Base-by-base conservation (phyloP, 2,888 invertebrate species). In the Ecdyonurus torrentis region DNA sequence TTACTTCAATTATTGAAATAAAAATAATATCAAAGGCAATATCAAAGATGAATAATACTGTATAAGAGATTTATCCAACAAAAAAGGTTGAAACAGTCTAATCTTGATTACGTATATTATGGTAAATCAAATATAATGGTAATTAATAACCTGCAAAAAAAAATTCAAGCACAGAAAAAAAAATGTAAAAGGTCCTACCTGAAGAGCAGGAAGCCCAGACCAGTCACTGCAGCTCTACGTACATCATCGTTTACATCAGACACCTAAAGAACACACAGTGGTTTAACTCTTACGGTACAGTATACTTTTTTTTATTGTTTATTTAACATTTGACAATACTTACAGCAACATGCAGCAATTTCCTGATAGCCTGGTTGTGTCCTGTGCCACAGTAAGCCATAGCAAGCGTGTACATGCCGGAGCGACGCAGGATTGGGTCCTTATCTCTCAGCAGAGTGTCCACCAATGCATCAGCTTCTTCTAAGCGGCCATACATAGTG, bases 181-280 rank as follows among this genome's bases (percentile, higher is more conserved):
- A n/a, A n/a, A n/a, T n/a, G n/a, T n/a, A n/a, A n/a, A n/a, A n/a
- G 53, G 53, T 72, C 78, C 75, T 73, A 83, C 82, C 94, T 86
- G 82, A 97, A 97, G 66, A 99, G 80, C 62, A 99, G 83, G 75
- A 99, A 99, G 69, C 99, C 99, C 64, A 99, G 83, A n/a, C 96
- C 95, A 10, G 96, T 98, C 20, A 98, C 98, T 52, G 99, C 98
- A 63, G 97, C 97, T 64, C 99, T 85, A 66, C 99, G 86, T 1
- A 99, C 99, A 76, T 99, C 99, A 73, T 99, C 96, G 73, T 98
- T 98, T 0, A 99, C 98, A 78, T 99, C 99, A 52, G 96, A 95
- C 53, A 86, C 83, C 83, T 83, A 68, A 2, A 70, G 66, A 64
- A 67, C 59, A 65, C 64, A 65, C 66, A 60, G 18, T 1, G 23